phyloP scores from a whole-genome alignment of 2,888 invertebrate genomes.

The Altica lythri region DNA sequence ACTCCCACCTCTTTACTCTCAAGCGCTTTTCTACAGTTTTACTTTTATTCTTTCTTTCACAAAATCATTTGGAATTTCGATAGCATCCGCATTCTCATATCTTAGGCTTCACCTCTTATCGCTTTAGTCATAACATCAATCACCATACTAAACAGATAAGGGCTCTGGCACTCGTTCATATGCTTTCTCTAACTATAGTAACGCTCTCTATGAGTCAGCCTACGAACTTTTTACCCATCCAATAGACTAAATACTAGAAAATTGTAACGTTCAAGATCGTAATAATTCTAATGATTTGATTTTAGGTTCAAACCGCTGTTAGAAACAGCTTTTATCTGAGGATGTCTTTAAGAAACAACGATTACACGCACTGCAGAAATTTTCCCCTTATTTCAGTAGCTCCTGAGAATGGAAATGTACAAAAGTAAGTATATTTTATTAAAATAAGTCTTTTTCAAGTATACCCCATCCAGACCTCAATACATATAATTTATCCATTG shows the following conservation, averaged over 20 bases:
- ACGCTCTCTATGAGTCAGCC: not conserved
- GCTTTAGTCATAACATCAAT: not conserved
- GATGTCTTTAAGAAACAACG: conserved; percentile 45
- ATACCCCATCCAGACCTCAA: too few species aligned
- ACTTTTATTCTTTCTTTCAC: too few species aligned
- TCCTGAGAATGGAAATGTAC: conserved; percentile 29
- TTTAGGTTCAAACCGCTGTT: conserved; percentile 48
- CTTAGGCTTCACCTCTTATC: too few species aligned
- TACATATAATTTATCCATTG: too few species aligned
- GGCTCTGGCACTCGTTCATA: not conserved
- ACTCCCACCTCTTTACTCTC: too few species aligned
- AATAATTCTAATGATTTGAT: conserved; percentile 10
- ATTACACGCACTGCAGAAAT: conserved; percentile 47
- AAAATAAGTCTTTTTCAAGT: too few species aligned
- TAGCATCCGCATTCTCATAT: too few species aligned
- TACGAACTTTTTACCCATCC: not conserved
- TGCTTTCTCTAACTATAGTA: not conserved
- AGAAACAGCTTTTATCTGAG: conserved; percentile 46
- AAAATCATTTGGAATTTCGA: too few species aligned
- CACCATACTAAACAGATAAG: not conserved
- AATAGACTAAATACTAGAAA: not conserved
- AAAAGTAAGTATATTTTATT: conserved; percentile 38
- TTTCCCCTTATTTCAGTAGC: conserved; percentile 44
- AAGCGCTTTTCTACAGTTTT: too few species aligned
- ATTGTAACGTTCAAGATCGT: not conserved